Evolutionary conservation across 2,797 vertebrate genomes (phyloP), one percentile per base, ranked within the genome.

Genomic region (Pyrocephalus nanus): DNA sequence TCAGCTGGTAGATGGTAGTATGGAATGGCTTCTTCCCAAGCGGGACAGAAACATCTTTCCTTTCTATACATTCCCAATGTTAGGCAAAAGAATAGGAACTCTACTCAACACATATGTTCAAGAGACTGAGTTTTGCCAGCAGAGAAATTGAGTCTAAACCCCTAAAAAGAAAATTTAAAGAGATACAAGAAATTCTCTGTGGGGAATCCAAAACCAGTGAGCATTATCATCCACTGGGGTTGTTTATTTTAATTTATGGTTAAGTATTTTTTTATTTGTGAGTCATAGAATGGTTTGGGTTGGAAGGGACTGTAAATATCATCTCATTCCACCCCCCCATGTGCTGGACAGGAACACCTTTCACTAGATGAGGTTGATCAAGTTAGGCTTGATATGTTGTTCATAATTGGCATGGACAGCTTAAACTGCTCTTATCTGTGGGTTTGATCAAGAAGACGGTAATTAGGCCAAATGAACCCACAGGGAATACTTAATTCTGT

Each of bases 101-200:
- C 23, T 34, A 62, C 19, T 87, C 22, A 61, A 71, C 5, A n/a
- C 16, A n/a, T 18, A 21, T 21, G 66, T 51, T 62, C n/a, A 61
- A 62, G 17, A 80, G 9, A 55, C 3, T 72, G 30, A 54, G 47
- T 76, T 91, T 66, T 94, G 36, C 18, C 42, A 83, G 30, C 4
- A 74, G 53, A 77, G 7, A 71, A 77, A 79, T 27, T 55, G 2
- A 0, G 3, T 81, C 30, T 86, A 74, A 86, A 66, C 15, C 60
- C 64, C 38, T 16, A 30, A 19, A 71, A 51, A 58, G 5, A 5
- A 83, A 19, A 4, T 40, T 19, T 58, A 40, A 76, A 45, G 20
- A 26, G 5, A 19, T 26, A 19, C 0, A 2, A 58, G 29, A 57
- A 71, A 2, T 18, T 58, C n/a, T 58, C 6, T 0, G 0, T 47